Conservation (phyloP, 2,113 vertebrate genomes). For the Gambusia holbrooki region DNA sequence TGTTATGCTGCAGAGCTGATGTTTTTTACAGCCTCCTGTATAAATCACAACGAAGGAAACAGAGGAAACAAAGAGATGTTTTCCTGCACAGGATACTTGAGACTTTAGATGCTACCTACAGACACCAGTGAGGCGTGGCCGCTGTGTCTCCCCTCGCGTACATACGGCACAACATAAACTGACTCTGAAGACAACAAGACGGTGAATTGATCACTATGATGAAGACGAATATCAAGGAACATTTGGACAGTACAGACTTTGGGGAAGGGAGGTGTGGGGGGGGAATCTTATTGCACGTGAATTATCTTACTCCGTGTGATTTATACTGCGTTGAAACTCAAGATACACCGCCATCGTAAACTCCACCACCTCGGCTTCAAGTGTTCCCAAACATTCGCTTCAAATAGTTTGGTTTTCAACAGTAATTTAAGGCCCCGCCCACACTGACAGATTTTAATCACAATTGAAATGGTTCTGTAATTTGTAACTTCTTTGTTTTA, state of each 20-base stretch:
- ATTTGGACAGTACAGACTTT: conserved; percentile 82
- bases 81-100: conserved; percentile 69
- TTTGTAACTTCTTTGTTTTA: not conserved
- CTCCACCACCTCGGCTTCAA: conserved; percentile 58
- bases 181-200: conserved; percentile 60
- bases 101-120: conserved; percentile 76
- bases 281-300: conserved; percentile 98
- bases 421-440: conserved; percentile 23
- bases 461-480: not conserved
- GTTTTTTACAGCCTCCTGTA: conserved; percentile 48
- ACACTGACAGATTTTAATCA: not conserved
- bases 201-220: conserved; percentile 60
- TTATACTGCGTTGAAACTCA: conserved; percentile 86
- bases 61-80: conserved; percentile 52
- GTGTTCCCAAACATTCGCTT: conserved; percentile 53
- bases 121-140: conserved; percentile 49
- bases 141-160: conserved; percentile 41
- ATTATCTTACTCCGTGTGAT: conserved; percentile 99
- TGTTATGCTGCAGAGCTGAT: conserved; percentile 38
- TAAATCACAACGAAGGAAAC: conserved; percentile 52
- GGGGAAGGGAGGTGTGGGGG: conserved; percentile 52
- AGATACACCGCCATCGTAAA: conserved; percentile 57
- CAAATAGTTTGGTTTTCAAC: conserved; percentile 54
- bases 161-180: conserved; percentile 27
- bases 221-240: conserved; percentile 66